A percentile compares a stretch with the other conserved stretches of the same genome.
Evolutionary conservation across 1,140 invertebrate genomes (phyloP).

Genomic region (Drosophila elegans): DNA sequence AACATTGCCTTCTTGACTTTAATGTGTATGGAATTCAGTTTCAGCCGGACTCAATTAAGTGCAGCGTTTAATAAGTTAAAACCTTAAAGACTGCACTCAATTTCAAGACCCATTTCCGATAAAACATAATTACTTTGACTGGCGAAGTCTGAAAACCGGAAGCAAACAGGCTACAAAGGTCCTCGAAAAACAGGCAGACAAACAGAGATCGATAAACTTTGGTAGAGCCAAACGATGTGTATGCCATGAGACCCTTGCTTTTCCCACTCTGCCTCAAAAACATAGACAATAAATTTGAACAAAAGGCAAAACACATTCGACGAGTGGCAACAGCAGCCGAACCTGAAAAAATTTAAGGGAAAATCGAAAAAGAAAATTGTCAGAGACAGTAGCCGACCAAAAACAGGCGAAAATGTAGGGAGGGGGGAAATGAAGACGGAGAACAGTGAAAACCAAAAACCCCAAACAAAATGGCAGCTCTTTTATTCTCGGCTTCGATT

Average conservation of each 20-base stretch:
- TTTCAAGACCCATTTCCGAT: conserved; percentile 36
- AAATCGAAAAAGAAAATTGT: conserved; percentile 30
- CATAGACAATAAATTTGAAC: conserved; percentile 75
- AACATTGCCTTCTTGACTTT: neutral
- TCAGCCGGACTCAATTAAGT: conserved; percentile 8
- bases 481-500: conserved; percentile 68
- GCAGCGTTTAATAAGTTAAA: conserved; percentile 20
- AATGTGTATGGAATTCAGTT: neutral
- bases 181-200: conserved; percentile 40
- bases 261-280: conserved; percentile 20
- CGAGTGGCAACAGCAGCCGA: conserved; percentile 63
- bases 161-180: conserved; percentile 35
- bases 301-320: conserved; percentile 73
- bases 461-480: conserved; percentile 63
- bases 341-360: conserved; percentile 27
- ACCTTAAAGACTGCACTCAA: conserved; percentile 9
- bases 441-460: conserved; percentile 66
- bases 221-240: conserved; percentile 55
- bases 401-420: conserved; percentile 8
- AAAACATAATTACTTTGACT: conserved; percentile 54
- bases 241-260: conserved; percentile 39
- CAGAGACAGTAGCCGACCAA: conserved; percentile 20
- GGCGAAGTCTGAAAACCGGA: conserved; percentile 13
- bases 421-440: conserved; percentile 5
- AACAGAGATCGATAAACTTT: conserved; percentile 72